Percentiles rank a stretch among this genome's conserved stretches.
Conservation (phyloP, 2,113 vertebrate genomes). For the Odontophorus gujanensis region DNA sequence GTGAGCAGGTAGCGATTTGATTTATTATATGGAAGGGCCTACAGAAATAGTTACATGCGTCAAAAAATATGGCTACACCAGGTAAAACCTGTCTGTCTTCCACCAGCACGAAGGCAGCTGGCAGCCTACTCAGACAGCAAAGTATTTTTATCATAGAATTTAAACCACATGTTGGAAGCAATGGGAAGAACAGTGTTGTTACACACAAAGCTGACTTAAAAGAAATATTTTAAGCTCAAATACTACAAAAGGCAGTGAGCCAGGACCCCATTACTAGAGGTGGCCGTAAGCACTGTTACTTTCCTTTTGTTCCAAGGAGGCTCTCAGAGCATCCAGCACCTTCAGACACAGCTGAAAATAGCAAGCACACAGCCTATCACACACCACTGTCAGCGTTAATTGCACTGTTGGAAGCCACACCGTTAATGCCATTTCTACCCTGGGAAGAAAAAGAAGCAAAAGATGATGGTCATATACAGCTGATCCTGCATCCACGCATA, state of each 20-base stretch:
- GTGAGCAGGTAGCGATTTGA: neutral
- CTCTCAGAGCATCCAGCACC: neutral
- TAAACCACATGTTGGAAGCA: neutral
- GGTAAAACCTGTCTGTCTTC: neutral
- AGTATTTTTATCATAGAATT: neutral
- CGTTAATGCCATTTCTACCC: neutral
- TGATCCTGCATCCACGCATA: neutral
- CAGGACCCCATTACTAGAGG: neutral
- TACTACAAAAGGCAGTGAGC: neutral
- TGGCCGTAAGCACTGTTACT: neutral
- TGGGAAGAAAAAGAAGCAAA: neutral
- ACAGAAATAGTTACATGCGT: neutral
- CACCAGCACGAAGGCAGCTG: neutral
- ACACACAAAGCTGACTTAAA: neutral
- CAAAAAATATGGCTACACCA: neutral
- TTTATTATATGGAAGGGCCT: neutral
- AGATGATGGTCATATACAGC: neutral
- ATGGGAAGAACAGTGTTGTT: neutral
- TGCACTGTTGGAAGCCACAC: neutral
- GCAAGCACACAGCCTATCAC: neutral
- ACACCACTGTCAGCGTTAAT: neutral
- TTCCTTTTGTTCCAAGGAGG: rapidly evolving
- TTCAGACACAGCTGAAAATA: neutral
- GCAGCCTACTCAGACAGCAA: neutral
- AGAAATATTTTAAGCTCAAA: neutral